Percentiles rank a stretch among this genome's conserved stretches.
Evolutionary conservation across 2,888 invertebrate genomes (phyloP).

Genomic region (Bombyx huttoni): DNA sequence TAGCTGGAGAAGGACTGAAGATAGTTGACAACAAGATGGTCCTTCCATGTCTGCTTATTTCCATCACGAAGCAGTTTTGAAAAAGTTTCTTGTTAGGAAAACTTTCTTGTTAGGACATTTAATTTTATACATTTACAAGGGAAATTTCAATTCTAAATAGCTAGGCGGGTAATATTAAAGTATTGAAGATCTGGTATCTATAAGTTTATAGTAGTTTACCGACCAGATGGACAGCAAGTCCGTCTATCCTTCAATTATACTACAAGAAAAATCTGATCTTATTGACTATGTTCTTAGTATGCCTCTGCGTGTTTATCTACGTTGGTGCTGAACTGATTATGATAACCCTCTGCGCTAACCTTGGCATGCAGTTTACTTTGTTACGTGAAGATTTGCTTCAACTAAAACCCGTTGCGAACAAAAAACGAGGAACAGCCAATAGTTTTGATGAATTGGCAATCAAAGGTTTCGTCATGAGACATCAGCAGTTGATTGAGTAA

Average conservation of each 20-base stretch:
- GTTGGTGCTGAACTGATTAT: conserved; percentile 25
- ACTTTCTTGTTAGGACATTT: no score
- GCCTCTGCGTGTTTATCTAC: conserved; percentile 16
- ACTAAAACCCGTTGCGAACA: conserved; percentile 11
- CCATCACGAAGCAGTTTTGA: no score
- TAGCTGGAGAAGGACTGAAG: no score
- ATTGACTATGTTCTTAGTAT: conserved; percentile 19
- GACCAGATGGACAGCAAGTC: no score
- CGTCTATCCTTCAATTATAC: neutral
- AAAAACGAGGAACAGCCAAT: neutral
- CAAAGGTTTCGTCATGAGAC: conserved; percentile 24
- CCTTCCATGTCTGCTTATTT: no score
- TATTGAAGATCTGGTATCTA: no score
- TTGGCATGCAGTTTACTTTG: conserved; percentile 29
- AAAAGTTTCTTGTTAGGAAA: no score
- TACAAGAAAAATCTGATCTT: neutral
- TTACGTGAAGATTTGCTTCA: conserved; percentile 28
- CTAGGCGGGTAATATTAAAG: no score
- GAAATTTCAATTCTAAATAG: no score
- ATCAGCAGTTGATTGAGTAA: conserved; percentile 36
- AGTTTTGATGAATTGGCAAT: conserved; percentile 9
- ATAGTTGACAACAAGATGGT: no score
- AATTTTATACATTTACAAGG: no score
- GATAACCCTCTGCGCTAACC: conserved; percentile 24
- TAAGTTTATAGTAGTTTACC: no score